phyloP scores from a whole-genome alignment of 2,113 vertebrate species.

The Bostrychus sinensis region DNA sequence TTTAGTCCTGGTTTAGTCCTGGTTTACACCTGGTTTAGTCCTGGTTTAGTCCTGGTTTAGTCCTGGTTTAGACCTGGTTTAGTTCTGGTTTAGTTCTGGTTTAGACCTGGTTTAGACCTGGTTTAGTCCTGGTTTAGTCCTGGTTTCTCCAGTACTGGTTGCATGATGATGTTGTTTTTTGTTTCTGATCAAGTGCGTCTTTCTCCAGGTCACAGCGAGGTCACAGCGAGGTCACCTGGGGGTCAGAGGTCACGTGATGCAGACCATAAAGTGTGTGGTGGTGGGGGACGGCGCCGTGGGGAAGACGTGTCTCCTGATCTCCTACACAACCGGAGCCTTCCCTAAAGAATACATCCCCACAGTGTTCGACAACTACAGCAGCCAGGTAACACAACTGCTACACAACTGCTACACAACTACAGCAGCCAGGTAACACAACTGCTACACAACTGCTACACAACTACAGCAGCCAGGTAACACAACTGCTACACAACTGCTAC shows the following conservation, averaged over 20 bases:
- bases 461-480: too few relatives aligned
- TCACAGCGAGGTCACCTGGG: not conserved
- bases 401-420: too few relatives aligned
- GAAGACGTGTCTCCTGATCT: constrained; percentile 93
- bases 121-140: not conserved
- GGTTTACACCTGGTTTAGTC: too few relatives aligned
- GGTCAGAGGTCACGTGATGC: constrained; percentile 77
- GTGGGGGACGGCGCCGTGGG: constrained; percentile 92
- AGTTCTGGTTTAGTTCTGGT: not conserved
- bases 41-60: not conserved
- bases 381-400: constrained; percentile 65
- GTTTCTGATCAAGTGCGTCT: too few relatives aligned
- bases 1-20: too few relatives aligned
- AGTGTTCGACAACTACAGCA: constrained; percentile 94
- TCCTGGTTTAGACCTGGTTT: too few relatives aligned
- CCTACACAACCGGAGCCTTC: constrained; percentile 92
- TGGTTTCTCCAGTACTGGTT: not conserved
- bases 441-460: too few relatives aligned
- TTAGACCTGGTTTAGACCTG: too few relatives aligned
- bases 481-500: too few relatives aligned
- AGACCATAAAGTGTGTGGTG: constrained; percentile 94
- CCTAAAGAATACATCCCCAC: constrained; percentile 95
- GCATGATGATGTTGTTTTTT: not conserved
- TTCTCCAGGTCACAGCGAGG: constrained; percentile 29
- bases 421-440: too few relatives aligned